Base-by-base conservation (phyloP, 1,140 invertebrate species). In the Lethocerus indicus region DNA sequence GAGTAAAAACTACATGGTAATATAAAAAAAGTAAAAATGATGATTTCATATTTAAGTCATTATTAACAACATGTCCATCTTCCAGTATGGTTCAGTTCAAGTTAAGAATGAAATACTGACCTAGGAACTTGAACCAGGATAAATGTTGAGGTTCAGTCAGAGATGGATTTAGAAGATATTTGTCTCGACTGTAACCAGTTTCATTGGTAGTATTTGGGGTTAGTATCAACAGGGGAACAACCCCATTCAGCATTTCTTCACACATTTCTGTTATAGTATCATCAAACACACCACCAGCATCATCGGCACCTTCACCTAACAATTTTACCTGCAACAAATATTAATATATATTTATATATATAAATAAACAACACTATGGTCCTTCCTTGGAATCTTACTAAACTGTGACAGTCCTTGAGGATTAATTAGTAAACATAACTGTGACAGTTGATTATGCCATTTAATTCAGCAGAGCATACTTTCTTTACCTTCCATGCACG, bases 261-360 rank as follows among this genome's bases (percentile, higher is more conserved):
- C 77, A 79, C 74, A 80, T 79, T 59, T 79, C 75, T 3, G 77
- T 79, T 26, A 81, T 78, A 1, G 76, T 80, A 60, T 80, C 78
- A 62, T 80, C 78, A 67, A 79, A 81, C 13, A 80, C 78, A 18
- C 77, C 77, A 0, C 76, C 71, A 18, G 77, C 77, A 67, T 80
- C 78, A 61, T 80, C 78, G 4, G 78, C 78, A 3, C 77, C 78
- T 62, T 81, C 78, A 0, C 76, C 77, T 12, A 77, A 61, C 9
- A 74, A 58, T 61, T 73, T 74, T 18, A 74, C 69, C 63, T 64
- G 43, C 0, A 40, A 52, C 16, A n/a, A 28, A 49, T 40, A 41
- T 12, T 6, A 6, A 9, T 24, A 44, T 7, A 24, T 44, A 9
- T 13, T 44, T 27, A 44, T 9, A 18, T 40, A 9, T 32, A 32